Base-by-base conservation (phyloP, 2,888 invertebrate species). In the Cryptocheilus praepositus region DNA sequence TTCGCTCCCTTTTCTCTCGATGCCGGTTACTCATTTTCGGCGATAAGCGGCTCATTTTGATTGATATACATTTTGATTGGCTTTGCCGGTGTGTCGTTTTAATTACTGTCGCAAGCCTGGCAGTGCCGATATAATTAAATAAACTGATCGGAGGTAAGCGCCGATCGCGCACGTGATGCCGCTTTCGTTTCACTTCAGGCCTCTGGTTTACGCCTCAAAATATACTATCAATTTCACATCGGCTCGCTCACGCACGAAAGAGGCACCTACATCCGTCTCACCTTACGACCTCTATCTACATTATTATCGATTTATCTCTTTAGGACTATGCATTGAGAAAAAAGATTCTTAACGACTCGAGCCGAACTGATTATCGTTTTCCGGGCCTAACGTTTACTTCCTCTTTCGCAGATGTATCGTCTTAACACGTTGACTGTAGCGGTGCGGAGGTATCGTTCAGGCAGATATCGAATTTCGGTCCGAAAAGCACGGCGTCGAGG, bases 111-210 rank as follows among this genome's bases (percentile, higher is more conserved):
- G 78, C 81, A 82, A 83, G 81, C 82, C 79, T 84, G 85, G 85
- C 85, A 85, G 85, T 85, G 85, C 81, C 83, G 77, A 76, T 85
- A 78, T 81, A 83, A 83, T 81, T 84, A 82, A 77, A 75, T 73
- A 73, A 62, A 73, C 44, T 45, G 71, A 52, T 74, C 64, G 60
- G 55, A 36, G 55, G 62, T 64, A 67, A 57, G 58, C 69, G 60
- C 63, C 66, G 61, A 28, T 67, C 49, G 57, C 57, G 21, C 18
- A 18, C 28, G 15, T 53, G 7, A 25, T 19, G 36, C 36, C 36
- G 36, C 36, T 36, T 36, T 36, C 8, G 11, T 36, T 36, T 36
- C 36, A 36, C 11, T 36, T 36, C 4, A 36, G 7, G 36, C 36
- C 36, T 36, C 11, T 36, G 36, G 4, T 11, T 5, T 1, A 36